phyloP scores from a whole-genome alignment of 2,888 invertebrate species.

The Rhogogaster chlorosoma region DNA sequence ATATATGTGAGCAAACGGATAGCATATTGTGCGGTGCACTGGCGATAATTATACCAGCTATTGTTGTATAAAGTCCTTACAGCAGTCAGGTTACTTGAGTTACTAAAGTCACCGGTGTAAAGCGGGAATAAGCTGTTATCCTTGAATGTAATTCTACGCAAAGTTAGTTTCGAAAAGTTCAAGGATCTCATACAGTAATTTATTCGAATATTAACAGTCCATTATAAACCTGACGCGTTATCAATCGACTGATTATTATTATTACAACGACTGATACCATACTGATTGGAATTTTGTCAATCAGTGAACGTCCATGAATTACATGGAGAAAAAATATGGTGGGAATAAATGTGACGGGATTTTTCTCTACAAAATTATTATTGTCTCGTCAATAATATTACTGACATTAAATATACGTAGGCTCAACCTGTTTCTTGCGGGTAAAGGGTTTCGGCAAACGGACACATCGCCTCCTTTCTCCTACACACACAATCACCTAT shows the following conservation, averaged over 20 bases:
- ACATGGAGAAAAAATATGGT: not conserved
- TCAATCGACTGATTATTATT: not conserved
- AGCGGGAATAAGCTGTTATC: not conserved
- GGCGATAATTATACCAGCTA: not conserved
- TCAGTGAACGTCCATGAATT: not conserved
- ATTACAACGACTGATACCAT: not conserved
- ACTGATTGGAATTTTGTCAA: not conserved
- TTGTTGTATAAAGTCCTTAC: not conserved
- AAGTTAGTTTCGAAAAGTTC: constrained; percentile 40
- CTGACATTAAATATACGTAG: not conserved
- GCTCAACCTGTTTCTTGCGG: not conserved
- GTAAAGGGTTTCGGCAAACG: not conserved
- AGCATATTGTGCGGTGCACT: not conserved
- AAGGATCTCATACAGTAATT: constrained; percentile 21
- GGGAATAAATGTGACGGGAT: no score
- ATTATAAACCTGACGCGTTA: constrained; percentile 14
- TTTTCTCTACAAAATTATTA: not conserved
- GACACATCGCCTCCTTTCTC: not conserved
- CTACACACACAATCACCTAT: not conserved
- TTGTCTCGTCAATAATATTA: not conserved
- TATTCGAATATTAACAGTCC: constrained; percentile 18
- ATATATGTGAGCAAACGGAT: not conserved
- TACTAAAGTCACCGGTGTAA: not conserved
- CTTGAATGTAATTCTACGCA: constrained; percentile 27
- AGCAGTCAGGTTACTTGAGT: not conserved